Evolutionary conservation across 2,113 vertebrate genomes (phyloP), one percentile per base, ranked within the genome.

Genomic region (Pelecanus crispus): DNA sequence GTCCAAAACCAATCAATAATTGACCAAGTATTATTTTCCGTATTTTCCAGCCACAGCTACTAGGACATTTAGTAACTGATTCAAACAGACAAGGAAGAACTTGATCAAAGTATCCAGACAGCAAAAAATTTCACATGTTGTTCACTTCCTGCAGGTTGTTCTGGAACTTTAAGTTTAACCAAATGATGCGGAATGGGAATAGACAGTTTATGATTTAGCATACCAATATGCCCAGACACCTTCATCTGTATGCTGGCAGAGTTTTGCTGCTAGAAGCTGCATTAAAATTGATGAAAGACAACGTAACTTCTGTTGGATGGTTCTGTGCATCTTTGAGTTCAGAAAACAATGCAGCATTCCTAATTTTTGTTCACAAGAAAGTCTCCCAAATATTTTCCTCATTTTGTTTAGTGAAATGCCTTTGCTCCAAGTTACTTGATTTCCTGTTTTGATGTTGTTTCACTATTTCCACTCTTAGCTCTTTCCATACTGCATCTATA

Each of bases 221-320:
- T 81, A 86, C 94, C 85, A 84, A 92, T 62, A 59, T 67, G 38
- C 74, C 68, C 97, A 97, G 95, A 74, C 81, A 96, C 92, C 96
- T 97, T 98, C 95, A 96, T 97, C 92, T 92, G 84, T 95, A 88
- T 97, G 95, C 96, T 97, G 89, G 86, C 74, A 90, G 71, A 56
- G 88, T 86, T 95, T 91, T 87, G 74, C 65, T 68, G 86, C 47
- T 65, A 88, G 68, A 92, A 96, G 79, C 84, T 88, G 93, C 86
- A 96, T 95, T 85, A 92, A 95, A 96, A 96, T 90, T 86, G 79
- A 95, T 94, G 90, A 91, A 96, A 75, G 89, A 55, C 72, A 88
- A 71, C 5, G 7, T 45, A 88, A 84, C 72, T 96, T 78, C 45
- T 88, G 18, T 36, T 68, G 79, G 68, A 56, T 38, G 58, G 56